Evolutionary conservation across 2,113 vertebrate species (phyloP), one percentile per base, ranked within the genome.

Genomic region (Erythrolamprus reginae): DNA sequence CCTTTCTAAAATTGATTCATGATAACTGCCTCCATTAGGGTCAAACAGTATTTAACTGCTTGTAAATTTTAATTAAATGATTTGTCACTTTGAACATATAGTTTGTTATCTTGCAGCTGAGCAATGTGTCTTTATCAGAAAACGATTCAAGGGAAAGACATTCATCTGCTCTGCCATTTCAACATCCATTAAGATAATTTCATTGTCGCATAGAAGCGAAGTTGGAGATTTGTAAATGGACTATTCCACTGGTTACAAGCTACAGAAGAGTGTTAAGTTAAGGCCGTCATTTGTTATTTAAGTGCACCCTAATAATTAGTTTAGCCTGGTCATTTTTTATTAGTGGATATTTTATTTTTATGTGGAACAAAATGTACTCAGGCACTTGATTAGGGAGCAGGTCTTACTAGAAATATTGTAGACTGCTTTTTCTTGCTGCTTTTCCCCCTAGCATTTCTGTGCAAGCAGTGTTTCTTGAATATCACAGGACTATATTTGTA

Each of bases 21-120:
- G 94, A 91, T 92, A 93, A 95, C 93, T 93, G 94, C 95, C 94
- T 95, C 91, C 61, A 10, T 88, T 95, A 93, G 94, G 96, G 96
- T 95, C 97, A 95, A 94, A 92, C 92, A 91, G 94, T 92, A 93
- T 96, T 97, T 95, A 97, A 96, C 91, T 15, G n/a, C 96, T 95
- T 95, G 96, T 95, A 95, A 95, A 93, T 94, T 95, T 96, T 96
- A 97, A 96, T 95, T 96, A 95, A 96, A 96, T 90, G 94, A 96
- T 97, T 95, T 96, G 96, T 97, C 96, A 98, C 96, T 92, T 95
- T 94, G 95, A 97, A 93, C 95, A 89, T 90, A 89, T 21, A 92
- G 94, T 97, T 93, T 96, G 96, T 96, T 96, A 96, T 95, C 94
- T 92, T 52, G 92, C 91, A 92, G 95, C 94, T 91, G 91, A 92